Evolutionary conservation across 2,888 invertebrate species (phyloP).

Genomic region (Criorhina ranunculi): DNA sequence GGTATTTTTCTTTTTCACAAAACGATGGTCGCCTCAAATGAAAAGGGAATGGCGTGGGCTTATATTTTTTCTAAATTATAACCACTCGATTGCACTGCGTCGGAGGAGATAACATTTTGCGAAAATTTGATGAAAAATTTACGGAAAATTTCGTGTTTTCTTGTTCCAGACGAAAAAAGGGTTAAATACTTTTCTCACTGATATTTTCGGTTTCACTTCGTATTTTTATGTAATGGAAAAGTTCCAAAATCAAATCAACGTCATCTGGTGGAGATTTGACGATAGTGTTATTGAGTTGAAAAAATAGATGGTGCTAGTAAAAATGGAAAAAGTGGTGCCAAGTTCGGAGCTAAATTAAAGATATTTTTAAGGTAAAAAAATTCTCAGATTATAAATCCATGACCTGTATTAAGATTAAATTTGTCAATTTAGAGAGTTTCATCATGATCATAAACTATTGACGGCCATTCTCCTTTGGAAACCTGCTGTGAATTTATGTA

Average conservation of each 20-base stretch:
- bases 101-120: background rate
- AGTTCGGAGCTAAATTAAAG: no score
- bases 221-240: conserved; percentile 78
- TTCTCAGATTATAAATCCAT: no score
- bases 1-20: conserved; percentile 45
- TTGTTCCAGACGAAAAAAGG: conserved; percentile 49
- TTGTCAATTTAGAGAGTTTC: no score
- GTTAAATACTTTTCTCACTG: conserved; percentile 62
- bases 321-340: conserved; percentile 38
- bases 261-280: conserved; percentile 29
- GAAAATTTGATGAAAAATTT: background rate
- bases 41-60: conserved; percentile 60
- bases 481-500: no score
- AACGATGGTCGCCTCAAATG: conserved; percentile 28
- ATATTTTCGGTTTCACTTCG: conserved; percentile 69
- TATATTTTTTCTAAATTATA: conserved; percentile 6
- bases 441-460: no score
- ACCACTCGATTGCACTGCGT: conserved; percentile 4
- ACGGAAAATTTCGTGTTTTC: conserved; percentile 30
- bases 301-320: conserved; percentile 4
- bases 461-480: no score
- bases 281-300: background rate
- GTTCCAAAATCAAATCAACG: conserved; percentile 65
- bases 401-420: no score
- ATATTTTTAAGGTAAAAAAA: no score